phyloP scores from a whole-genome alignment of 1,140 invertebrate species.

The Bradysia coprophila region DNA sequence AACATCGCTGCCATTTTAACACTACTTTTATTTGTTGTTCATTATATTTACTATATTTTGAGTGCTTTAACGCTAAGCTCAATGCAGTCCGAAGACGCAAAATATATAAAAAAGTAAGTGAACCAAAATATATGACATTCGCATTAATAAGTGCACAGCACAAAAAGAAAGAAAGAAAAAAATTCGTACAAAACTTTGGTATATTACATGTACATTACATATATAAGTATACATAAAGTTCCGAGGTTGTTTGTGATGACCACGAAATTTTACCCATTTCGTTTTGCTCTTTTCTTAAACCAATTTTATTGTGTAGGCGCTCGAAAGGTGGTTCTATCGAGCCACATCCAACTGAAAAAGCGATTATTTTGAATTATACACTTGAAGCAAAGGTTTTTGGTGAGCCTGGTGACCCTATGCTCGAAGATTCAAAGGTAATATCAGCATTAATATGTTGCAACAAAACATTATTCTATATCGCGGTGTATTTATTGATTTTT shows the following conservation, averaged over 20 bases:
- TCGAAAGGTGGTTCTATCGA: slow-evolving; percentile 69
- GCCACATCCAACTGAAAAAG: slow-evolving; percentile 79
- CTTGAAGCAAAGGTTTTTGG: slow-evolving; percentile 71
- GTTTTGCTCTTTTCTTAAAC: slow-evolving; percentile 3
- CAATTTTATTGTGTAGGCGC: slow-evolving; percentile 33
- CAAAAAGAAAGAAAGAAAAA: too few relatives aligned
- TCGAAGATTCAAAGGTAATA: slow-evolving; percentile 65
- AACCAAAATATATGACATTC: slow-evolving; percentile 4
- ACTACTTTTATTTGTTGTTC: slow-evolving; percentile 19
- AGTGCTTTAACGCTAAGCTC: slow-evolving; percentile 12
- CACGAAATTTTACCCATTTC: slow-evolving; percentile 1
- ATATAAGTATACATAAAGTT: slow-evolving; percentile 3
- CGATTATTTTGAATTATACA: slow-evolving; percentile 79
- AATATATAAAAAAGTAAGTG: slow-evolving; percentile 36
- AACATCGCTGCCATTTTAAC: slow-evolving; percentile 18
- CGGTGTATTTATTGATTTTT: not conserved
- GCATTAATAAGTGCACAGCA: too few relatives aligned
- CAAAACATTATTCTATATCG: not conserved
- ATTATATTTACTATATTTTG: slow-evolving; percentile 23
- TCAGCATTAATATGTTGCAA: not conserved
- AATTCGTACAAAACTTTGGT: too few relatives aligned
- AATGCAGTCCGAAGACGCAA: slow-evolving; percentile 39
- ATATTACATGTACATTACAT: too few relatives aligned
- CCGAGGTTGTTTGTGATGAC: slow-evolving; percentile 2
- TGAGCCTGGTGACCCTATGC: slow-evolving; percentile 63